phyloP scores from a whole-genome alignment of 1,140 invertebrate species.

The Aphidius gifuensis region DNA sequence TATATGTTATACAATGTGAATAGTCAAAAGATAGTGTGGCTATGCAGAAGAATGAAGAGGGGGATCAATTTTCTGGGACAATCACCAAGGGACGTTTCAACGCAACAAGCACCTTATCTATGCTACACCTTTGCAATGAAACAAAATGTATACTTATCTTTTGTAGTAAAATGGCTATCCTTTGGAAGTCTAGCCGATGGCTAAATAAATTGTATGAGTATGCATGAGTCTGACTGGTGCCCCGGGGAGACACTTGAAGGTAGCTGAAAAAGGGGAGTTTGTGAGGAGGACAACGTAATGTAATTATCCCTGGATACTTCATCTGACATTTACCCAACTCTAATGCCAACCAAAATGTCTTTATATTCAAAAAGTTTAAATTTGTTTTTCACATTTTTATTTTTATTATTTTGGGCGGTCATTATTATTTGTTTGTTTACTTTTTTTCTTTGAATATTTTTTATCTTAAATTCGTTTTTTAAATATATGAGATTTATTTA shows the following conservation, averaged over 20 bases:
- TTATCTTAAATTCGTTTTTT: too few relatives aligned
- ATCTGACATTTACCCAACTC: constrained; percentile 16
- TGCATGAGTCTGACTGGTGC: neutral
- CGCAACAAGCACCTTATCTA: constrained; percentile 54
- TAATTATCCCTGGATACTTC: constrained; percentile 25
- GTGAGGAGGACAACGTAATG: constrained; percentile 11
- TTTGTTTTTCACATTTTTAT: too few relatives aligned
- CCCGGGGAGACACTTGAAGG: constrained; percentile 9
- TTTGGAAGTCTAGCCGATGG: constrained; percentile 11
- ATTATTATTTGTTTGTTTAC: too few relatives aligned
- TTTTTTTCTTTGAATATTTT: too few relatives aligned
- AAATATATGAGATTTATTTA: too few relatives aligned
- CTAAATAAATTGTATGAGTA: constrained; percentile 28
- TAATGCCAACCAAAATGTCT: neutral
- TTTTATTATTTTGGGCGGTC: too few relatives aligned
- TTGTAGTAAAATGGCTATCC: too few relatives aligned
- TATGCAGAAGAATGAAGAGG: constrained; percentile 28
- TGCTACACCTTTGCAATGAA: constrained; percentile 43
- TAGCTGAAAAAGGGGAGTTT: neutral
- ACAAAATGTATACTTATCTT: constrained; percentile 24
- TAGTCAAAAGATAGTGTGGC: constrained; percentile 38
- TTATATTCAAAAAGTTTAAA: neutral
- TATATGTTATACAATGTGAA: neutral
- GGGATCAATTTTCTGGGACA: constrained; percentile 36
- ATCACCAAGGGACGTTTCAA: constrained; percentile 50